Base-by-base conservation (phyloP, 2,797 vertebrate species). In the Enteromius argenteus region DNA sequence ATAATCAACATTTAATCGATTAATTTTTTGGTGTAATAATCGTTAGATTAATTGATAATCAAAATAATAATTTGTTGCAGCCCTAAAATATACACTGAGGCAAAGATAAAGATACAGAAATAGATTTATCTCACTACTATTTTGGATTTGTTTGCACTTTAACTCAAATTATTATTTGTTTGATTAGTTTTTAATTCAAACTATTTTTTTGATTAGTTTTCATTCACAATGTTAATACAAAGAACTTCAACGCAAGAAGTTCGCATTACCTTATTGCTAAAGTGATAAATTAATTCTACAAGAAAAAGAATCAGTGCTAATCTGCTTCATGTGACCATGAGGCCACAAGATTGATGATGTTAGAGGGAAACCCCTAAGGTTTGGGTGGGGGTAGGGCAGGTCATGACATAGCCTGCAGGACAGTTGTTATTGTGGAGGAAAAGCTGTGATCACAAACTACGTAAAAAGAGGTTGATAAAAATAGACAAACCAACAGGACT, bases 371-470 rank as follows among this genome's bases (percentile, higher is more conserved):
- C 83, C 85, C 69, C 80, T 17, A 44, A 68, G 51, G 49, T 86
- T 87, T 78, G 75, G 76, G 17, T 60, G 67, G 73, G 83, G 83
- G 82, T 32, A 60, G 44, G 64, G 51, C 35, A 73, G 80, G 67
- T 71, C 79, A 80, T 21, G 85, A 83, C 82, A 77, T 23, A 73
- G 60, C 66, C 83, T 30, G 19, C 30, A 15, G 19, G 23, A 15
- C 53, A 83, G 58, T 86, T 87, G 85, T 87, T 89, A 71, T 84
- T 46, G 49, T 71, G 32, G 32, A 69, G 42, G 60, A 86, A 85
- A 77, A 44, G 32, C 23, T 21, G 81, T 17, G 49, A 68, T 51
- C 27, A 44, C 17, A 23, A 78, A 72, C 32, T 27, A 51, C 13
- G 3, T 66, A 82, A 69, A 81, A 44, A 83, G 44, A 78, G 68